Evolutionary conservation across 2,888 invertebrate genomes (phyloP).

Genomic region (Lacanobia oleracea): DNA sequence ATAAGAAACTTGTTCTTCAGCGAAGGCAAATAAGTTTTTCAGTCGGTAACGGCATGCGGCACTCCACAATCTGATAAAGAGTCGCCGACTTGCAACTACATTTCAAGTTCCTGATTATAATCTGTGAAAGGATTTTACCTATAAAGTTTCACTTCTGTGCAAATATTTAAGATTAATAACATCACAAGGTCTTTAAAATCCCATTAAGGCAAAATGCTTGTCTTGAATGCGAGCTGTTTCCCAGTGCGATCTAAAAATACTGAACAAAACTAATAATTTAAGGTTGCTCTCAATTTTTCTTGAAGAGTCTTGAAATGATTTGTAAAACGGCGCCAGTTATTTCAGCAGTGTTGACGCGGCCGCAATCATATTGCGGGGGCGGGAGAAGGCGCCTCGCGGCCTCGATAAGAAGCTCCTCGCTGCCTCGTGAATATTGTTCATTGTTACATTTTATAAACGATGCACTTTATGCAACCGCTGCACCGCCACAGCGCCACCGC

Average conservation of each 20-base stretch:
- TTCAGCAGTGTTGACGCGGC: constrained; percentile 64
- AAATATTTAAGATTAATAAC: constrained; percentile 35
- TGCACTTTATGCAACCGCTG: constrained; percentile 62
- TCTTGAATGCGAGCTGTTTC: constrained; percentile 3
- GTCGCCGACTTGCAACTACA: constrained; percentile 70
- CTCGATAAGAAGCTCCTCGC: constrained; percentile 73
- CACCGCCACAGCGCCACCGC: constrained; percentile 32
- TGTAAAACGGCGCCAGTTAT: constrained; percentile 64
- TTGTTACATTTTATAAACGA: constrained; percentile 68
- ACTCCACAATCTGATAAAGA: constrained; percentile 76
- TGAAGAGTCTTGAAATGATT: constrained; percentile 60
- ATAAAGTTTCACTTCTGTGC: constrained; percentile 13
- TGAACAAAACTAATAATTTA: constrained; percentile 31
- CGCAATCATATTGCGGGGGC: constrained; percentile 77
- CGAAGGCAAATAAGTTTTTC: constrained; percentile 73
- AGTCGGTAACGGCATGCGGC: constrained; percentile 66
- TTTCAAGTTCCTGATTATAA: constrained; percentile 55
- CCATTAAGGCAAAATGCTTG: constrained; percentile 27
- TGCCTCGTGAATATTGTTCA: constrained; percentile 72
- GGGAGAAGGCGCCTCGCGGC: constrained; percentile 64
- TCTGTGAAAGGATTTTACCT: constrained; percentile 35
- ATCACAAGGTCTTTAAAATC: constrained; percentile 35
- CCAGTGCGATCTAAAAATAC: constrained; percentile 9
- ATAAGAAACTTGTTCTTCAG: constrained; percentile 67
- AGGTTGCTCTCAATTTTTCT: constrained; percentile 41